Conservation (phyloP, 2,113 vertebrate genomes). For the Notarius lentiginosus region DNA sequence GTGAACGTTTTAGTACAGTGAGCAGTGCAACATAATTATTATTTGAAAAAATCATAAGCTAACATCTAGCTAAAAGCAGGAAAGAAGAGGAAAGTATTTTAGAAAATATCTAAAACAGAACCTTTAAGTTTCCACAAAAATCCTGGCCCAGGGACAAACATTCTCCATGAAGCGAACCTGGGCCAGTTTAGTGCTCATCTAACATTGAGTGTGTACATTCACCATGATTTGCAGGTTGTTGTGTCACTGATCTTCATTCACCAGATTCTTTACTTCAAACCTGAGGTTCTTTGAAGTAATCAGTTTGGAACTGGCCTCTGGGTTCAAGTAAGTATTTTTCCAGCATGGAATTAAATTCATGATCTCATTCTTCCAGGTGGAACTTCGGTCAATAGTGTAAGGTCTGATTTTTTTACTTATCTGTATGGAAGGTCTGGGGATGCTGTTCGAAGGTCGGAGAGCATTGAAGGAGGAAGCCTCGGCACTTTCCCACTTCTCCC, state of each 20-base stretch:
- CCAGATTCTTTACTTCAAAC: slow-evolving; percentile 3
- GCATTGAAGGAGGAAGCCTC: too few species aligned
- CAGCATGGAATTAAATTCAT: not conserved
- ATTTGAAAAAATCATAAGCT: too few species aligned
- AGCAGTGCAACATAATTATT: too few species aligned
- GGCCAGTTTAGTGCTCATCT: not conserved
- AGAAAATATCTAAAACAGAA: not conserved
- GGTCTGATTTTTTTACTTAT: not conserved
- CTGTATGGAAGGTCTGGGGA: too few species aligned
- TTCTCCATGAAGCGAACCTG: not conserved
- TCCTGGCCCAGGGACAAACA: not conserved
- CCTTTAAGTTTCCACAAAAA: not conserved
- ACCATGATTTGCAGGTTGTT: slow-evolving; percentile 19
- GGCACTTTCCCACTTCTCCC: too few species aligned
- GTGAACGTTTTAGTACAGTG: too few species aligned
- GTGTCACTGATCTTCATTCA: too few species aligned
- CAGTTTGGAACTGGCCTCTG: not conserved
- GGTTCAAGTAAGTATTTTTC: slow-evolving; percentile 6
- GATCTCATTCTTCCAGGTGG: not conserved
- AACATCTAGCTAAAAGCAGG: too few species aligned
- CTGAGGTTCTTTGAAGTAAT: not conserved
- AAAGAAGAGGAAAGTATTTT: too few species aligned
- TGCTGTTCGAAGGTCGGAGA: too few species aligned
- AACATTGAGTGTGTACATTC: not conserved
- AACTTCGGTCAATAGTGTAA: not conserved